A percentile compares a stretch with the other conserved stretches of the same genome.
These are phyloP conservation scores for Magallana nippona DNA, from an alignment of 2,888 invertebrate genomes.

Conservation along the genomic window DNA sequence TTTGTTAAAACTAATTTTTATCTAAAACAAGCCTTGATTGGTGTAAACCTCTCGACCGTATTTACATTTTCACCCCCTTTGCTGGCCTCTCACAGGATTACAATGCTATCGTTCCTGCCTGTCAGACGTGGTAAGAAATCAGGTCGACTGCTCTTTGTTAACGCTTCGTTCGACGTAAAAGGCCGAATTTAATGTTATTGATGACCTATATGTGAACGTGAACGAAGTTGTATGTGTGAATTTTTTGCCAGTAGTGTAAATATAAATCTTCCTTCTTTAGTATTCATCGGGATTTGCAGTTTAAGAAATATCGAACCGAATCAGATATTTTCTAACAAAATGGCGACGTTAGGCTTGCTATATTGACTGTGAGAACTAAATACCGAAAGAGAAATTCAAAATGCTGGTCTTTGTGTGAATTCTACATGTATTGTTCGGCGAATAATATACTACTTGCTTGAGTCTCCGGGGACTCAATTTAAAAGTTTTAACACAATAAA, in stretches of 20 bases:
- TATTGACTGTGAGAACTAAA: neutral
- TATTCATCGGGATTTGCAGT: neutral
- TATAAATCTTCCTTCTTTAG: neutral
- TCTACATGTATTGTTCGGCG: neutral
- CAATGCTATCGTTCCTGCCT: constrained; percentile 26
- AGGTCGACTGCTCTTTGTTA: constrained; percentile 33
- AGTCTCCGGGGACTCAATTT: no score
- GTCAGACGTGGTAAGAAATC: constrained; percentile 31
- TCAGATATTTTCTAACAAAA: no score
- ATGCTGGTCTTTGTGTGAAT: neutral
- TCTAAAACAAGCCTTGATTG: no score
- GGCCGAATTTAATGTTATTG: constrained; percentile 21
- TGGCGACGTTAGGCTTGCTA: no score
- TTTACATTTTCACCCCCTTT: neutral
- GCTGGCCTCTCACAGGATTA: constrained; percentile 20
- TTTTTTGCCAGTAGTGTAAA: neutral
- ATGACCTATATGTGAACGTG: constrained; percentile 14
- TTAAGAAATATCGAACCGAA: neutral
- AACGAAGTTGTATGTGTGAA: neutral
- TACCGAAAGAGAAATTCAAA: neutral
- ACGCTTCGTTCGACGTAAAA: constrained; percentile 33
- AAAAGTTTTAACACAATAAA: no score
- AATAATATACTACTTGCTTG: neutral
- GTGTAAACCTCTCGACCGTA: no score
- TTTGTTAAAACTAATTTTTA: no score